Percentiles rank a stretch among this genome's conserved stretches.
phyloP scores from a whole-genome alignment of 2,113 vertebrate genomes.

The Stegastes partitus region DNA sequence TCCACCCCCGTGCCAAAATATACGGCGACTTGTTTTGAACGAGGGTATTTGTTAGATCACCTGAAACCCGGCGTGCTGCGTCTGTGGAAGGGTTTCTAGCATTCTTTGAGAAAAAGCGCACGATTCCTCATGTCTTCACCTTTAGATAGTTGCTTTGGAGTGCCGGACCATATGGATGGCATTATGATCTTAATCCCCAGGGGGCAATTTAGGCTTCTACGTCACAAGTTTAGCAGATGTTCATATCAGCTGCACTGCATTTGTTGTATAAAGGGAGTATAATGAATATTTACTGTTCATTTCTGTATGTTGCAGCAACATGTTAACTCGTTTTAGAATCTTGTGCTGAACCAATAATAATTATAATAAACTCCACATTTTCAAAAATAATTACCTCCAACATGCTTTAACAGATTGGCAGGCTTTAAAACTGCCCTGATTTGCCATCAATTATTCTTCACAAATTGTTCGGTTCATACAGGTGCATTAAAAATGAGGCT shows the following conservation, averaged over 20 bases:
- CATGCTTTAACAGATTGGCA: neutral
- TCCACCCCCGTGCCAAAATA: neutral
- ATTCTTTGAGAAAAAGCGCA: too few species aligned
- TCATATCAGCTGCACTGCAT: neutral
- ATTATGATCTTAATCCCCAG: too few species aligned
- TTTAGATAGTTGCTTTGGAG: neutral
- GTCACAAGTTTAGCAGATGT: neutral
- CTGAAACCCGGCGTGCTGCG: neutral
- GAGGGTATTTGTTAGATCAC: neutral
- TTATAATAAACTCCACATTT: too few species aligned
- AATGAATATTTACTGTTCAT: neutral
- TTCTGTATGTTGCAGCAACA: neutral
- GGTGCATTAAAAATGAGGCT: conserved; percentile 27
- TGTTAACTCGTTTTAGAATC: neutral
- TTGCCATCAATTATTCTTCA: conserved; percentile 14
- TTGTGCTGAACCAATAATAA: neutral
- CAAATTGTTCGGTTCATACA: conserved; percentile 17
- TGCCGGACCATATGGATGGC: neutral
- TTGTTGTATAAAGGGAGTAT: neutral
- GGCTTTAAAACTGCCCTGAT: neutral
- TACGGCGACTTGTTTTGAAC: neutral
- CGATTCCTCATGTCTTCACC: neutral
- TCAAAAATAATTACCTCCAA: neutral
- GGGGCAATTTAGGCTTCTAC: too few species aligned
- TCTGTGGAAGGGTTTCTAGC: too few species aligned